Evolutionary conservation across 1,140 invertebrate genomes (phyloP).

Genomic region (Rhyzopertha dominica): DNA sequence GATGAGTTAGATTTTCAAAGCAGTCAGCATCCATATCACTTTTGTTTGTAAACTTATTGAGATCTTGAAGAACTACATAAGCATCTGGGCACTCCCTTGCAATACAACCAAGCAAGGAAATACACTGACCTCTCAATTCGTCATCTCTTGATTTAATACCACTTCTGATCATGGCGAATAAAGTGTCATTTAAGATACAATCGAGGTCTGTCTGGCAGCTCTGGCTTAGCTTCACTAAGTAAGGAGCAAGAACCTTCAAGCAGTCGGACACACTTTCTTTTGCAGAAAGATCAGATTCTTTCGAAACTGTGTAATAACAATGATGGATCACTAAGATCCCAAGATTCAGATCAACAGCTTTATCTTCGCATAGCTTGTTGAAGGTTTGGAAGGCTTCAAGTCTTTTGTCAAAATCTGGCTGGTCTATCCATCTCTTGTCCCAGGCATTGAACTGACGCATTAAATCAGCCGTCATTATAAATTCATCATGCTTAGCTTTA

Average conservation of each 20-base stretch:
- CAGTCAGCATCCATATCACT: conserved; percentile 85
- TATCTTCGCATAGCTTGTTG: conserved; percentile 52
- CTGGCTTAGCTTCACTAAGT: conserved; percentile 52
- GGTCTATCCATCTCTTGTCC: conserved; percentile 80
- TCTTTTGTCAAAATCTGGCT: conserved; percentile 83
- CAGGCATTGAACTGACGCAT: conserved; percentile 76
- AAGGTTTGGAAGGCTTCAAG: conserved; percentile 68
- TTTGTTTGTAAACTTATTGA: conserved; percentile 64
- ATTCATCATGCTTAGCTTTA: conserved; percentile 43
- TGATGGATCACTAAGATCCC: conserved; percentile 73
- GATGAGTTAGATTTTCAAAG: conserved; percentile 88
- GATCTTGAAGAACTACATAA: conserved; percentile 69
- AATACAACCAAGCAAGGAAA: conserved; percentile 69
- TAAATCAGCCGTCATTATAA: conserved; percentile 47
- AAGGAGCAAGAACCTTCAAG: conserved; percentile 60
- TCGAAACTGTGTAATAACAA: conserved; percentile 72
- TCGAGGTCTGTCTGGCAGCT: conserved; percentile 49
- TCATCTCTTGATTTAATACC: conserved; percentile 63
- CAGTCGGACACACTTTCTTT: conserved; percentile 71
- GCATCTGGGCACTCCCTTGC: conserved; percentile 63
- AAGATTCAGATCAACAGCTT: conserved; percentile 58
- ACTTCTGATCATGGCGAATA: conserved; percentile 62
- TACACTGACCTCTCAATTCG: conserved; percentile 65
- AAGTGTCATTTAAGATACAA: conserved; percentile 66
- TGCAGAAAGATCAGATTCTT: conserved; percentile 77